Evolutionary conservation across 2,888 invertebrate species (phyloP).

Genomic region (Stenurella melanura): DNA sequence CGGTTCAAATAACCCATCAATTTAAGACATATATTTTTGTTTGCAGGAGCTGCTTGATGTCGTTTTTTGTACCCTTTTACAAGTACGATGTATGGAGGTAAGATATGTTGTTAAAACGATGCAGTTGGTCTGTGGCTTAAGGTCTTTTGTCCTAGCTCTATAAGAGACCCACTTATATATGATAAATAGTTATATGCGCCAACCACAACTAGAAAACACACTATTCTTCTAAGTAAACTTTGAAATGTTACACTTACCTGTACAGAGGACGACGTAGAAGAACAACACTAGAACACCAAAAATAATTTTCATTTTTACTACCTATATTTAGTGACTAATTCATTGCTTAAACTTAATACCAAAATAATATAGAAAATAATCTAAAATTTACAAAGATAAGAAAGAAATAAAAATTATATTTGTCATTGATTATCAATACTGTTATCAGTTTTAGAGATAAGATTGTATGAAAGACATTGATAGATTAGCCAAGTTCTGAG

Average conservation of each 20-base stretch:
- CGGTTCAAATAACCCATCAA: too few species aligned
- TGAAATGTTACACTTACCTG: neutral
- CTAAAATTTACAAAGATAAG: constrained; percentile 8
- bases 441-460: constrained; percentile 25
- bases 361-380: constrained; percentile 21
- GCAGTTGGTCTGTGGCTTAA: too few species aligned
- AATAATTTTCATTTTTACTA: constrained; percentile 14
- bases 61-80: too few species aligned
- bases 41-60: too few species aligned
- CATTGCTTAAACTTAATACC: constrained; percentile 12
- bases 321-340: constrained; percentile 7
- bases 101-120: too few species aligned
- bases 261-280: neutral
- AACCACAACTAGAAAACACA: too few species aligned
- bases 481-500: neutral
- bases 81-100: too few species aligned
- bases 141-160: too few species aligned
- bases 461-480: neutral
- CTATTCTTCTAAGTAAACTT: neutral
- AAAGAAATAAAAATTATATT: constrained; percentile 21
- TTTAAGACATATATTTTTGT: too few species aligned
- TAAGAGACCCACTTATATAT: too few species aligned
- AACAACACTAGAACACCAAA: neutral
- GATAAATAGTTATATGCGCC: too few species aligned
- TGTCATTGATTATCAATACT: constrained; percentile 9